Evolutionary conservation across 2,888 invertebrate genomes (phyloP).

Genomic region (Limnephilus lunatus): DNA sequence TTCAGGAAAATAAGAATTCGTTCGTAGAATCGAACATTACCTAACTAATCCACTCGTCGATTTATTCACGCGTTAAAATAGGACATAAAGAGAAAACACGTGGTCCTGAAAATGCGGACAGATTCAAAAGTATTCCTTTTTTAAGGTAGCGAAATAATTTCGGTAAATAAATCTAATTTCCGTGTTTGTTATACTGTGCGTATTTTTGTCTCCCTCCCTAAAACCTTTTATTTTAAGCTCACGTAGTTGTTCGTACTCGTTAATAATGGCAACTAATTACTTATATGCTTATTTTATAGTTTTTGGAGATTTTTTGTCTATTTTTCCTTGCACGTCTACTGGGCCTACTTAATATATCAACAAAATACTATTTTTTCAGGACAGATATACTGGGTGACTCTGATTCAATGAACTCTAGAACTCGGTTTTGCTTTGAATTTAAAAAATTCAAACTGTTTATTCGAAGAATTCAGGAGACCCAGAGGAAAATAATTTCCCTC

Average conservation of each 20-base stretch:
- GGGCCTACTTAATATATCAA: no score
- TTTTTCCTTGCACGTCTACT: no score
- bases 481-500: no score
- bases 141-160: neutral
- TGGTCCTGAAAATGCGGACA: neutral
- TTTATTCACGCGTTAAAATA: constrained; percentile 32
- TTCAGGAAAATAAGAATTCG: neutral
- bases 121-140: neutral
- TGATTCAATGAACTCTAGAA: no score
- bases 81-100: neutral
- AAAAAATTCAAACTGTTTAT: no score
- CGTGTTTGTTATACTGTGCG: neutral
- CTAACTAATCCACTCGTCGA: constrained; percentile 8
- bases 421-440: no score
- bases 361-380: no score
- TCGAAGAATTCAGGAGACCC: no score
- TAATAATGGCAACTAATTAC: no score
- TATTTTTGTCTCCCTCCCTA: neutral
- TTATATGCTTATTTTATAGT: no score
- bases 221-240: neutral
- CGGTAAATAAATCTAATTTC: neutral
- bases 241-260: neutral
- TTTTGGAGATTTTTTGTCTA: no score
- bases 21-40: neutral
- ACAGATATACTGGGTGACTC: no score